Evolutionary conservation across 2,888 invertebrate genomes (phyloP).

Genomic region (Anticlea derivata): DNA sequence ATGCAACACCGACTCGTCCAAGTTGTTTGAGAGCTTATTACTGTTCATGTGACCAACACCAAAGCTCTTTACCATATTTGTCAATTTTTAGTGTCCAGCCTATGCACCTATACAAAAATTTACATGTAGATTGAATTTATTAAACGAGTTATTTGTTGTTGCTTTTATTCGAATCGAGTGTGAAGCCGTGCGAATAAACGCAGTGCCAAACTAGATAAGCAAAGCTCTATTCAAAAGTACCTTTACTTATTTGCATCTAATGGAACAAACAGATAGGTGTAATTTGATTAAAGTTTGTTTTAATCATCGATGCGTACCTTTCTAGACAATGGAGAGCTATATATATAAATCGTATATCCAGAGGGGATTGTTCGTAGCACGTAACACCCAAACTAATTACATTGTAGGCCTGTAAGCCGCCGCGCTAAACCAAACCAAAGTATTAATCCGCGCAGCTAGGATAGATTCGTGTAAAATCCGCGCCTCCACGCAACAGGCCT

Average conservation of each 20-base stretch:
- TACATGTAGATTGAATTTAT: not conserved
- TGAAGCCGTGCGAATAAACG: not conserved
- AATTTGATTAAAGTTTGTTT: slow-evolving; percentile 10
- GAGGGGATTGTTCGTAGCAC: slow-evolving; percentile 42
- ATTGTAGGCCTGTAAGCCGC: slow-evolving; percentile 53
- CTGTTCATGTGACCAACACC: too few species aligned
- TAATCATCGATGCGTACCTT: slow-evolving; percentile 7
- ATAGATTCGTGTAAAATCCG: slow-evolving; percentile 37
- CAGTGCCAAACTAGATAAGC: too few species aligned
- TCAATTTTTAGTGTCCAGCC: not conserved
- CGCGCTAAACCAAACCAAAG: slow-evolving; percentile 47
- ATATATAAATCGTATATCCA: slow-evolving; percentile 17
- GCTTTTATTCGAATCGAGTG: not conserved
- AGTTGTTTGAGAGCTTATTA: too few species aligned
- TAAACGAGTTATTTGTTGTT: not conserved
- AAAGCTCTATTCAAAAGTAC: too few species aligned
- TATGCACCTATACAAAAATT: not conserved
- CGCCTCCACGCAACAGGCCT: slow-evolving; percentile 37
- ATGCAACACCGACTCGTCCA: too few species aligned
- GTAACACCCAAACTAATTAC: slow-evolving; percentile 56
- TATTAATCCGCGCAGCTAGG: slow-evolving; percentile 48
- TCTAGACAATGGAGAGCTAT: slow-evolving; percentile 6
- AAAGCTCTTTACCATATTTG: too few species aligned
- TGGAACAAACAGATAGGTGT: slow-evolving; percentile 5
- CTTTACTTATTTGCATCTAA: not conserved